Conservation (phyloP, 2,113 vertebrate genomes). For the Stegastes partitus region DNA sequence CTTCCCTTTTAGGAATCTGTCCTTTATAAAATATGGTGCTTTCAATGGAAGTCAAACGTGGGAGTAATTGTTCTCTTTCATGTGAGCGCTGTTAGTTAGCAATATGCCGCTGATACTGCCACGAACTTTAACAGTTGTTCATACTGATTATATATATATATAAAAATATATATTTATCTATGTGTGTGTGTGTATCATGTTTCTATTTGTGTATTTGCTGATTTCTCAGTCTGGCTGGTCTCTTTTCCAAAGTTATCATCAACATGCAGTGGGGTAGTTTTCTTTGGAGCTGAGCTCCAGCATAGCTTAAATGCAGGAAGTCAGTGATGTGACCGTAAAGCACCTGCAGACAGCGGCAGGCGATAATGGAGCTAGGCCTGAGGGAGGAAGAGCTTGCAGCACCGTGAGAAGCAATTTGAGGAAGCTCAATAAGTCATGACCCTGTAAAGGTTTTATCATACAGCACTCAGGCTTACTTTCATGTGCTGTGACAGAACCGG, state of each 20-base stretch:
- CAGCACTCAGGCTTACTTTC: slow-evolving; percentile 71
- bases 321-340: slow-evolving; percentile 52
- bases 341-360: slow-evolving; percentile 59
- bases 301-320: slow-evolving; percentile 40
- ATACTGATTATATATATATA: no score
- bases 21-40: slow-evolving; percentile 45
- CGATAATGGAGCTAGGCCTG: slow-evolving; percentile 73
- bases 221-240: neutral
- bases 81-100: neutral
- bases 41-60: slow-evolving; percentile 26
- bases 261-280: neutral
- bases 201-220: neutral
- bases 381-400: slow-evolving; percentile 66
- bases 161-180: no score
- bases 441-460: slow-evolving; percentile 75
- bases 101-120: neutral
- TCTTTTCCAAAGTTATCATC: slow-evolving; percentile 6
- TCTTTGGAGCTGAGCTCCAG: slow-evolving; percentile 25
- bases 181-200: no score
- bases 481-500: slow-evolving; percentile 78
- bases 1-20: slow-evolving; percentile 32
- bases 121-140: neutral
- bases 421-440: slow-evolving; percentile 83
- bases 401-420: slow-evolving; percentile 73
- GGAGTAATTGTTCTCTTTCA: slow-evolving; percentile 22